Conservation (phyloP, 2,888 invertebrate species). For the Candidula unifasciata region DNA sequence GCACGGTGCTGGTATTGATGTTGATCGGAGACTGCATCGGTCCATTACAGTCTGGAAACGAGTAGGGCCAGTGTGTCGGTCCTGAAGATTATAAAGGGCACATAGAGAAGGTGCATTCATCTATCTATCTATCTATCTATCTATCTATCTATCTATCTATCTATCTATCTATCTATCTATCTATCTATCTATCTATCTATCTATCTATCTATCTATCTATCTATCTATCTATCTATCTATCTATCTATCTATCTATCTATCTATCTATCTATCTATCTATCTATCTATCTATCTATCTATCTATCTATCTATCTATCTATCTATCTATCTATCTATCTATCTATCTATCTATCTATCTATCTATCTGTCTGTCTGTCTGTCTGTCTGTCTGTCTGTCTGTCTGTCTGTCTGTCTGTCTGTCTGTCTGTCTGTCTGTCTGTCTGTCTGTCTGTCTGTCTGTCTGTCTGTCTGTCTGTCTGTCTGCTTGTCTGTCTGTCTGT, state of each 20-base stretch:
- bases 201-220: not conserved
- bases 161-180: not conserved
- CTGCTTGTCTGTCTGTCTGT: not conserved
- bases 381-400: too few species aligned
- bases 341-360: too few species aligned
- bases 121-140: too few species aligned
- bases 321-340: too few species aligned
- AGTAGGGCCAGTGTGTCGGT: constrained; percentile 62
- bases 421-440: not conserved
- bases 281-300: not conserved
- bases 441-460: not conserved
- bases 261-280: not conserved
- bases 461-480: not conserved
- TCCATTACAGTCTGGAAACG: constrained; percentile 64
- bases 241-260: not conserved
- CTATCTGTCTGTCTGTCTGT: too few species aligned
- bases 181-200: not conserved
- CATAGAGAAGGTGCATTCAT: not conserved
- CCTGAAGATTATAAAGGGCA: constrained; percentile 50
- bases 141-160: not conserved
- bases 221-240: not conserved
- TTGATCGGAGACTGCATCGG: constrained; percentile 67
- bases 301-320: not conserved
- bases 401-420: not conserved
- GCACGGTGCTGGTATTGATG: constrained; percentile 58